Evolutionary conservation across 2,797 vertebrate species (phyloP), one percentile per base, ranked within the genome.

Genomic region (Pseudomugil tenellus): DNA sequence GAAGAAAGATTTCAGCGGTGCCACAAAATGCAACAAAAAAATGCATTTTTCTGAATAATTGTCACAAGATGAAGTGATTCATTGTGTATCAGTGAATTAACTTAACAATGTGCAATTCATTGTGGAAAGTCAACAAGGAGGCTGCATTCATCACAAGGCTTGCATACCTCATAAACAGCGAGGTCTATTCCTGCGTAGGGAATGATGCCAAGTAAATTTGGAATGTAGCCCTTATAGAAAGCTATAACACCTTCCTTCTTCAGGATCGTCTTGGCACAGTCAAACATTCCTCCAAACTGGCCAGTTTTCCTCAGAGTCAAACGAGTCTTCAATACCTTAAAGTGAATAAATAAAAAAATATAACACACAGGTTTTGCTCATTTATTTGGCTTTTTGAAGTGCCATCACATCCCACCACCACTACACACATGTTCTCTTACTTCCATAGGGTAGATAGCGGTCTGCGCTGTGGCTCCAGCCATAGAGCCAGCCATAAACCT

Each of bases 131-230:
- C 53, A 48, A 21, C 11, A 21, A 41, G 19, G 26, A 13, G 23
- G n/a, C 12, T 12, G 39, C 48, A 26, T 21, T 41, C 10, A 29
- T 53, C 43, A 43, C 37, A 53, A 41, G 37, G 34, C 11, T 51
- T 43, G 23, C 74, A 89, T 85, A 98, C 98, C 96, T 99, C 98
- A 79, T 99, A 99, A 58, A 98, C 94, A 67, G 96, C 96, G 25
- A 99, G 95, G 87, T 99, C 98, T 72, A 99, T 99, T 60, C 98
- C 97, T 48, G 98, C 98, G 0, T 99, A 99, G 21, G 98, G 98
- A 92, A 99, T 97, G 83, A 99, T 99, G 61, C 98, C 98, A 73
- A 99, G 81, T 77, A 98, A 93, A 83, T 99, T 99, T 79, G 98
- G 98, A 82, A 97, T 10, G 68, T 99, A 99, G 72, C 98, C 98